Evolutionary conservation across 2,113 vertebrate genomes (phyloP).

Genomic region (Etheostoma cragini): DNA sequence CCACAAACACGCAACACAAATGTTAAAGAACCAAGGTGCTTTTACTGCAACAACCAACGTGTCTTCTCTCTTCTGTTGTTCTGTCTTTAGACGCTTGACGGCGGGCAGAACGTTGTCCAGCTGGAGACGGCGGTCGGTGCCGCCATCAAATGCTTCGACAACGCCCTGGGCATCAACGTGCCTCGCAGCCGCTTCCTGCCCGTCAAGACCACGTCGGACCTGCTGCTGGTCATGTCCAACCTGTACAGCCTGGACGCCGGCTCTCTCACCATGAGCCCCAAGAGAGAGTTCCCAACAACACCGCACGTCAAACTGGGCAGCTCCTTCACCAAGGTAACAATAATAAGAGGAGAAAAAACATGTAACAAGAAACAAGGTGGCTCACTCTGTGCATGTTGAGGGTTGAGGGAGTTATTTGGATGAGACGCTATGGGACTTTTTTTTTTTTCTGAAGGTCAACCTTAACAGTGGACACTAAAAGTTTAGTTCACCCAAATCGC

Average conservation of each 20-base stretch:
- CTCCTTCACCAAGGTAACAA: constrained; percentile 94
- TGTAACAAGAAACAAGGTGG: background rate
- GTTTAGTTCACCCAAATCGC: background rate
- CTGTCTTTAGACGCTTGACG: constrained; percentile 91
- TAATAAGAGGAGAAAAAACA: rapidly evolving
- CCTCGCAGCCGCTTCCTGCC: constrained; percentile 98
- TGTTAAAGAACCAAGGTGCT: background rate
- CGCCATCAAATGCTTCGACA: constrained; percentile 97
- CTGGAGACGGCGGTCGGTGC: constrained; percentile 98
- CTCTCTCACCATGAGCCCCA: constrained; percentile 96
- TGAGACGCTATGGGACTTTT: no score
- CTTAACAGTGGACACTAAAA: background rate
- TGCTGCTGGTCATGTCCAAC: constrained; percentile 99
- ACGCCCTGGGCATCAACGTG: constrained; percentile 97
- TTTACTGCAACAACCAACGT: no score
- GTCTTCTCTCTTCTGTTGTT: background rate
- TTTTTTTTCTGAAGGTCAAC: background rate
- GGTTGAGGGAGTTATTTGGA: background rate
- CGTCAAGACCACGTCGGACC: constrained; percentile 97
- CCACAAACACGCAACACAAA: no score
- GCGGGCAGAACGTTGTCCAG: constrained; percentile 97
- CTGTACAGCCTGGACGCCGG: constrained; percentile 97
- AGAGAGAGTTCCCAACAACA: constrained; percentile 95
- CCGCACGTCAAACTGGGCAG: constrained; percentile 98
- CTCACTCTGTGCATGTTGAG: background rate